These are phyloP conservation scores for Cygnus atratus DNA, from an alignment of 2,113 vertebrate genomes.

Conservation along the genomic window DNA sequence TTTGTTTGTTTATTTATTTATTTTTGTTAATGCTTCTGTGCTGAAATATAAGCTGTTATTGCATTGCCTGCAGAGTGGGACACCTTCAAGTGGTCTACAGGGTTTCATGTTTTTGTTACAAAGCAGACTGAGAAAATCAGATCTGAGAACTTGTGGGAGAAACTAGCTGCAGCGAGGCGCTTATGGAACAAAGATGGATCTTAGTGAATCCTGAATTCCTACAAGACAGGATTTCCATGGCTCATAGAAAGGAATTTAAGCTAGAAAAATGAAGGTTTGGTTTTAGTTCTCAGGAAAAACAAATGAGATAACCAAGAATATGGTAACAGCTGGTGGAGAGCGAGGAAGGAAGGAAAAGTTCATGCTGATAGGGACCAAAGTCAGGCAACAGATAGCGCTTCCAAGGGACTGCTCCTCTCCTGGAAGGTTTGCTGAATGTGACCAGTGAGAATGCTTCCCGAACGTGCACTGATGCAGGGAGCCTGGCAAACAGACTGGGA, in stretches of 20 bases:
- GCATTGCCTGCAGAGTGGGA: not conserved
- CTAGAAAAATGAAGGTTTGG: not conserved
- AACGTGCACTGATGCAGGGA: fast-evolving
- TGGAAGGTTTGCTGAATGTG: not conserved
- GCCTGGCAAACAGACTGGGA: not conserved
- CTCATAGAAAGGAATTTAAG: not conserved
- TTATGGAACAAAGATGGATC: not conserved
- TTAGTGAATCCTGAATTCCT: not conserved
- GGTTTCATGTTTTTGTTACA: not conserved
- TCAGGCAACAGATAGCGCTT: not conserved
- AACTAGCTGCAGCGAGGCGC: not conserved
- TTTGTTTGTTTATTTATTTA: not conserved
- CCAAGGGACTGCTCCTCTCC: not conserved
- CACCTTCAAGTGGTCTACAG: not conserved
- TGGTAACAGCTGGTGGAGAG: not conserved
- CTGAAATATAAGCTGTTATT: not conserved
- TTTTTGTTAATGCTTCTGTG: not conserved
- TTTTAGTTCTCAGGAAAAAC: not conserved
- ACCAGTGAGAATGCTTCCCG: not conserved
- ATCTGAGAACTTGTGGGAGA: not conserved
- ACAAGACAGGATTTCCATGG: not conserved
- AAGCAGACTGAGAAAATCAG: not conserved
- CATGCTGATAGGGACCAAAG: not conserved
- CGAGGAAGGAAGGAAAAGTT: not conserved
- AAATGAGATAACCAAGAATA: not conserved